Conservation (phyloP, 2,888 invertebrate genomes). For the Archips crataeganus region DNA sequence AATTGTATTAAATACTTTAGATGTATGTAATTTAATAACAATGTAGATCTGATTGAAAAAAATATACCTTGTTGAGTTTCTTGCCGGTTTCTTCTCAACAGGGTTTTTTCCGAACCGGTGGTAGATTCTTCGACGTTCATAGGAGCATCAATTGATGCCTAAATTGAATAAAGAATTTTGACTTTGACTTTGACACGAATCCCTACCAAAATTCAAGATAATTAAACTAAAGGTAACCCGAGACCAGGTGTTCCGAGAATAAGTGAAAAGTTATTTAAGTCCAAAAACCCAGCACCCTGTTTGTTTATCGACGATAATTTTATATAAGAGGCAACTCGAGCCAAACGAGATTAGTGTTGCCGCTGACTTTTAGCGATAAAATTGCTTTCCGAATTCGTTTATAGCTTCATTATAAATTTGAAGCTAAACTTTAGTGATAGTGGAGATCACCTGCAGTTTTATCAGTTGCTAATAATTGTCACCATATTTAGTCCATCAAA, state of each 20-base stretch:
- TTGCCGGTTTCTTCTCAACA: no score
- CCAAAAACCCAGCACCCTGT: constrained; percentile 20
- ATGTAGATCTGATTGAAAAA: no score
- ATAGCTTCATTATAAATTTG: constrained; percentile 36
- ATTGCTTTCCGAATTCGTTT: constrained; percentile 40
- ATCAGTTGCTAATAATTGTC: background rate
- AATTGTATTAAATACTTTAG: no score
- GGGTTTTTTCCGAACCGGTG: no score
- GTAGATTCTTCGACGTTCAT: no score
- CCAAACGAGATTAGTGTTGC: constrained; percentile 38
- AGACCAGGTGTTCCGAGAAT: constrained; percentile 28
- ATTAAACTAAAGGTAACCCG: constrained; percentile 14
- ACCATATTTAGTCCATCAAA: no score
- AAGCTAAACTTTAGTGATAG: constrained; percentile 21
- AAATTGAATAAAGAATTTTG: no score
- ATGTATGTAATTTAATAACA: no score
- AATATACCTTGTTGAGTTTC: no score
- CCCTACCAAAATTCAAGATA: constrained; percentile 10
- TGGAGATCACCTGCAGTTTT: constrained; percentile 1
- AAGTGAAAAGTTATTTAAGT: constrained; percentile 35
- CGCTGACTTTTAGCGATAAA: constrained; percentile 29
- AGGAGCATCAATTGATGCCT: no score
- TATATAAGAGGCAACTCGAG: constrained; percentile 17
- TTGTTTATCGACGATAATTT: constrained; percentile 31
- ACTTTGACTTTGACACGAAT: background rate